Percentiles rank a stretch among this genome's conserved stretches.
Conservation (phyloP, 2,888 invertebrate species). For the Drosophila hamatofila region DNA sequence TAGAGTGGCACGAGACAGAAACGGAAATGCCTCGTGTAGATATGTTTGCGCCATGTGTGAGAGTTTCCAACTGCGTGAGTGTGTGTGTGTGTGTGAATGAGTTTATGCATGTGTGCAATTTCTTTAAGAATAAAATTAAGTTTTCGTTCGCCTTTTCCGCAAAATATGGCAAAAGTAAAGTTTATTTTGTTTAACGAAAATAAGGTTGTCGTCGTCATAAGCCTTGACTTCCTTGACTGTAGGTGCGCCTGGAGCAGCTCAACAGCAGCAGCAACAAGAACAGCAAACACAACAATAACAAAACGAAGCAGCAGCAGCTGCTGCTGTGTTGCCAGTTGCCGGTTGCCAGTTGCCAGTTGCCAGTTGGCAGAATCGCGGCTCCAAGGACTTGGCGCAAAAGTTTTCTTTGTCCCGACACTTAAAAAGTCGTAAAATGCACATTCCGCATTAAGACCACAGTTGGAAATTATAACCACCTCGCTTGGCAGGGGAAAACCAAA, state of each 20-base stretch:
- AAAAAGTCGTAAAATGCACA: conserved; percentile 80
- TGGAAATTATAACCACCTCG: conserved; percentile 66
- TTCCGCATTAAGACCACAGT: conserved; percentile 71
- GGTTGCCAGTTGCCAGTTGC: conserved; percentile 24
- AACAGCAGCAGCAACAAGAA: conserved; percentile 11
- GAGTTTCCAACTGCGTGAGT: conserved; percentile 2
- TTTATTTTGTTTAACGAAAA: conserved; percentile 65
- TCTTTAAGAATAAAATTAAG: conserved; percentile 67
- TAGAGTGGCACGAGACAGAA: conserved; percentile 25
- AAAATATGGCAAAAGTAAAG: conserved; percentile 63
- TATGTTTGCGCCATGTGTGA: conserved; percentile 18
- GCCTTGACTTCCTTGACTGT: conserved; percentile 38
- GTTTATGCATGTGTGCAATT: conserved; percentile 17
- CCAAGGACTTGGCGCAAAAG: conserved; percentile 49
- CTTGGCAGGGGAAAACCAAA: conserved; percentile 15
- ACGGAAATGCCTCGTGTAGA: conserved; percentile 56
- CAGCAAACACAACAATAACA: conserved; percentile 14
- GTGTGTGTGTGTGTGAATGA: conserved; percentile 2
- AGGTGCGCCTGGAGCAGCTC: conserved; percentile 38
- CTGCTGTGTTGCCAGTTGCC: conserved; percentile 5
- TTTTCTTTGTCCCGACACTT: conserved; percentile 75
- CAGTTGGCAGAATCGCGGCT: conserved; percentile 11
- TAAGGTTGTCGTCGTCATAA: conserved; percentile 51
- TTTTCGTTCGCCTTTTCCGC: conserved; percentile 49
- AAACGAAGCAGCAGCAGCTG: conserved; percentile 11